Conservation (phyloP, 2,888 invertebrate species). For the Agrotis segetum region DNA sequence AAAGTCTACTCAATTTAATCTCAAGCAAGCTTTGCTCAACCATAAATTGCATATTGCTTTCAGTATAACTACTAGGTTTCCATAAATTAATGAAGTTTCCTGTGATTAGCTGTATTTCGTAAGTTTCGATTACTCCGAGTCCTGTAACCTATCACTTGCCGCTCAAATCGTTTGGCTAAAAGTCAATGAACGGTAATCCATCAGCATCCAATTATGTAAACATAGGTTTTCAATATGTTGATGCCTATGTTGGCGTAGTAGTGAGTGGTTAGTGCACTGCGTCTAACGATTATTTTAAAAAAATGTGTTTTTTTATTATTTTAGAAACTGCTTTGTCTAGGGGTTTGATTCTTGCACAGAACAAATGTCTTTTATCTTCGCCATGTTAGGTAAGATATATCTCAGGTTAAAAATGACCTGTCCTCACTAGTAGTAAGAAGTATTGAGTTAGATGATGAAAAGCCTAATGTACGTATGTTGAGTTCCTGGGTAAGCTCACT, state of each 20-base stretch:
- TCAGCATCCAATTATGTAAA: neutral
- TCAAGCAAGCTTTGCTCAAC: constrained; percentile 19
- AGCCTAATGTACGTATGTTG: too few relatives aligned
- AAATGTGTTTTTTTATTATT: too few relatives aligned
- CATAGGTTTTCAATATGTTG: neutral
- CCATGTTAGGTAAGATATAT: too few relatives aligned
- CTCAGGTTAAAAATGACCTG: too few relatives aligned
- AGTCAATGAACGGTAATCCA: neutral
- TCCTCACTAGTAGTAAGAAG: neutral
- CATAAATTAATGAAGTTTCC: constrained; percentile 27
- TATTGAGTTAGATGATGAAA: too few relatives aligned
- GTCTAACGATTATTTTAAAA: too few relatives aligned
- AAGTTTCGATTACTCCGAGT: constrained; percentile 4
- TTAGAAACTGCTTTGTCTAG: too few relatives aligned
- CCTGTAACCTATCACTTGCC: constrained; percentile 1
- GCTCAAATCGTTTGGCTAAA: neutral
- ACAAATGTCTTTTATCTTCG: too few relatives aligned
- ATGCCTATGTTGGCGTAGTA: neutral
- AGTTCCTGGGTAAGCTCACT: too few relatives aligned
- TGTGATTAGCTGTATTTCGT: constrained; percentile 32
- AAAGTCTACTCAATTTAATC: neutral
- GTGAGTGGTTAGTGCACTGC: too few relatives aligned
- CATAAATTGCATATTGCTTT: constrained; percentile 21
- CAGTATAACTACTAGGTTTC: neutral
- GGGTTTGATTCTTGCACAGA: too few relatives aligned